Evolutionary conservation across 2,113 vertebrate species (phyloP).

Genomic region (Anhinga rufa): DNA sequence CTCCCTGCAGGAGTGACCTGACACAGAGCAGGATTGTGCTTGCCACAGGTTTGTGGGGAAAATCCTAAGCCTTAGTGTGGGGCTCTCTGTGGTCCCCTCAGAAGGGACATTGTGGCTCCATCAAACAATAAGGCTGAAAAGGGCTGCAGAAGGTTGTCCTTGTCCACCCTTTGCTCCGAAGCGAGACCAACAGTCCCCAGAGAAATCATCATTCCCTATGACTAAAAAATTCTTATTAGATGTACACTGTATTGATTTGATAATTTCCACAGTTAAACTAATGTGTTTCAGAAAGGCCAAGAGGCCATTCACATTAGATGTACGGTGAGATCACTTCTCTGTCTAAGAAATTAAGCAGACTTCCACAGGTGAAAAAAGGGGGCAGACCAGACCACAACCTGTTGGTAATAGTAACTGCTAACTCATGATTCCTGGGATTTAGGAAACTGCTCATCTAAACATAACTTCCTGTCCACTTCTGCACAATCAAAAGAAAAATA

Average conservation of each 20-base stretch:
- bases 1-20: not conserved
- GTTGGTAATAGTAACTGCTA: not conserved
- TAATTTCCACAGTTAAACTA: not conserved
- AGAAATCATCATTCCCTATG: not conserved
- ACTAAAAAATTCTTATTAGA: not conserved
- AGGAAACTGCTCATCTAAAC: not conserved
- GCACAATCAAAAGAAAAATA: not conserved
- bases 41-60: not conserved
- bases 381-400: not conserved
- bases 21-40: not conserved
- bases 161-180: not conserved
- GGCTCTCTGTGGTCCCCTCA: not conserved
- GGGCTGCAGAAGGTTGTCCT: not conserved
- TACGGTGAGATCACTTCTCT: not conserved
- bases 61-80: not conserved
- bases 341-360: not conserved
- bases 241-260: not conserved
- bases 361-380: not conserved
- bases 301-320: not conserved
- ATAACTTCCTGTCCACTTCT: not conserved
- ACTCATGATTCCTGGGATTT: not conserved
- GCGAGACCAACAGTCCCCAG: fast-evolving
- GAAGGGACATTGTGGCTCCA: too few species aligned
- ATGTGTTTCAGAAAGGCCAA: not conserved
- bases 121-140: not conserved